Evolutionary conservation across 2,888 invertebrate species (phyloP).

Genomic region (Bibio marci): DNA sequence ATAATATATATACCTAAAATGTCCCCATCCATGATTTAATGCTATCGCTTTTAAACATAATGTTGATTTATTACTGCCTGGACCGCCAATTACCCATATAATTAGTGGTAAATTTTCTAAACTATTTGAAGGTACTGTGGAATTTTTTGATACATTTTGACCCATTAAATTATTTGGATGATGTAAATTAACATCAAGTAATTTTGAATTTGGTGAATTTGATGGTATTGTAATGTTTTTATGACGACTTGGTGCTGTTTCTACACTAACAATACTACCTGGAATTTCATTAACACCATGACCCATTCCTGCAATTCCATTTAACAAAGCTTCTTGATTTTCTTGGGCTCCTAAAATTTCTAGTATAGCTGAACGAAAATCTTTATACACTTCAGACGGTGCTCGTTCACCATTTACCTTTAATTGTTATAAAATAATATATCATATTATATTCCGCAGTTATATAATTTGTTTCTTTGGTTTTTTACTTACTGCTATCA

Average conservation of each 20-base stretch:
- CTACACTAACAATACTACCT: conserved; percentile 43
- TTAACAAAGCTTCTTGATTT: conserved; percentile 40
- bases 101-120: conserved; percentile 22
- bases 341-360: conserved; percentile 55
- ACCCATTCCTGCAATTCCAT: conserved; percentile 42
- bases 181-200: background rate
- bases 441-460: too few species aligned
- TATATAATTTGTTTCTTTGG: too few species aligned
- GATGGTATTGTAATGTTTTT: conserved; percentile 20
- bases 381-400: conserved; percentile 71
- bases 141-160: conserved; percentile 6
- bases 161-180: conserved; percentile 11
- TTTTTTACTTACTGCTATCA: conserved; percentile 45
- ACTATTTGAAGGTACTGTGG: conserved; percentile 5
- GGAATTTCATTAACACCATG: conserved; percentile 38
- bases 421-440: too few species aligned
- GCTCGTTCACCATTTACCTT: conserved; percentile 79
- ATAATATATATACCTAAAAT: conserved; percentile 36
- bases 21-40: conserved; percentile 54
- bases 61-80: conserved; percentile 76
- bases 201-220: conserved; percentile 14
- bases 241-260: conserved; percentile 36
- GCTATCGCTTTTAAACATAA: conserved; percentile 57
- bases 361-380: conserved; percentile 63
- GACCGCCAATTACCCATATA: conserved; percentile 62